Base-by-base conservation (phyloP, 2,888 invertebrate species). In the Heteromurus nitidus region DNA sequence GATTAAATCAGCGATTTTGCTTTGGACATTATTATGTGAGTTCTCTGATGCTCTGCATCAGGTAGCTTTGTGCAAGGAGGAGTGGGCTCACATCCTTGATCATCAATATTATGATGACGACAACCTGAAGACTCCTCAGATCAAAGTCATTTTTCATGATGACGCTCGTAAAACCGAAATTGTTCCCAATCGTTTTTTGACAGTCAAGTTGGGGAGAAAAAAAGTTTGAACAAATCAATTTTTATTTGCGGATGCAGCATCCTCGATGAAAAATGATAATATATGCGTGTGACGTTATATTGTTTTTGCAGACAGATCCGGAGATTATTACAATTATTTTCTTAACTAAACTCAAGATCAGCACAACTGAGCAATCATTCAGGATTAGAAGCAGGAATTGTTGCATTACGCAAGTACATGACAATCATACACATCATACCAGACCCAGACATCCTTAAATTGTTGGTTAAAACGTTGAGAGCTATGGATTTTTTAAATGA, bases 1-100 rank as follows among this genome's bases (percentile, higher is more conserved):
- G 50, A 50, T 50, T 50, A 50, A 50, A 50, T 50, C 50, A 50
- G 50, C 22, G 50, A 50, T 50, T 50, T 50, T n/a, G n/a, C n/a
- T n/a, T n/a, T n/a, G n/a, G n/a, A n/a, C n/a, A n/a, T n/a, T n/a
- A n/a, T n/a, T n/a, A n/a, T n/a, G n/a, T n/a, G n/a, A n/a, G n/a
- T n/a, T n/a, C n/a, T n/a, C n/a, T n/a, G n/a, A n/a, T n/a, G n/a
- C n/a, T n/a, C n/a, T n/a, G n/a, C n/a, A n/a, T n/a, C n/a, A n/a
- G n/a, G n/a, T n/a, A n/a, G n/a, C n/a, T n/a, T n/a, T n/a, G n/a
- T n/a, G n/a, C n/a, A n/a, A n/a, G n/a, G n/a, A n/a, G n/a, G 36
- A 5, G 13, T 36, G 36, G 13, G 36, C 36, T 36, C 36, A 36
- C 5, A 36, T 9, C 36, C 36, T n/a, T n/a, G n/a, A n/a, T n/a